These are phyloP conservation scores for Yponomeuta plumbellus DNA, from an alignment of 2,888 invertebrate genomes.

Conservation along the genomic window DNA sequence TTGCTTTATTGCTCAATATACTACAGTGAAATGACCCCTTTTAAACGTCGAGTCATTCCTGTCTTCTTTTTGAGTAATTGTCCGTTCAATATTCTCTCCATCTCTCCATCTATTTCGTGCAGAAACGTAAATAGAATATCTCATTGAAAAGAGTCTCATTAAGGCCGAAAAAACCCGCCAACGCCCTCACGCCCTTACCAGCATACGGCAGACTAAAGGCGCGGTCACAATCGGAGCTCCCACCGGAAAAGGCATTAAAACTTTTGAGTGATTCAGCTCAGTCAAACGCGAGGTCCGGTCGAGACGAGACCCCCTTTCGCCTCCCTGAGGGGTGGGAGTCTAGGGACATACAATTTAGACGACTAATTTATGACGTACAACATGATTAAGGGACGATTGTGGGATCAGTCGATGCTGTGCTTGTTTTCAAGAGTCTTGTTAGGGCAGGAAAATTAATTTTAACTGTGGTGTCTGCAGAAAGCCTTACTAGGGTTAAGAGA, in stretches of 20 bases:
- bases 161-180: not conserved
- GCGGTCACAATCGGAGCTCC: constrained; percentile 29
- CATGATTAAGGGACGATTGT: constrained; percentile 11
- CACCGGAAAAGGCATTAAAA: constrained; percentile 73
- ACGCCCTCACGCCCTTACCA: not conserved
- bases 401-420: not conserved
- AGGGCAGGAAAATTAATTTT: not conserved
- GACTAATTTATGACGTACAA: constrained; percentile 16
- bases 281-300: constrained; percentile 63
- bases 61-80: no score
- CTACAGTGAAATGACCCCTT: no score
- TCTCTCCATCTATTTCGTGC: no score
- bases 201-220: constrained; percentile 29
- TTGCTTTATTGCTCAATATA: no score
- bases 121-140: no score
- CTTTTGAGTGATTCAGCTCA: constrained; percentile 75
- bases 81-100: no score
- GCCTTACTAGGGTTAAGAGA: no score
- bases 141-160: not conserved
- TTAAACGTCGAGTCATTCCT: no score
- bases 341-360: constrained; percentile 8
- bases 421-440: not conserved
- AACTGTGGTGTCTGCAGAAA: no score
- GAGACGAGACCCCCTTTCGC: constrained; percentile 23
- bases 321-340: not conserved